A percentile compares a stretch with the other conserved stretches of the same genome.
Conservation (phyloP, 1,140 invertebrate species). For the Meloidogyne hapla region DNA sequence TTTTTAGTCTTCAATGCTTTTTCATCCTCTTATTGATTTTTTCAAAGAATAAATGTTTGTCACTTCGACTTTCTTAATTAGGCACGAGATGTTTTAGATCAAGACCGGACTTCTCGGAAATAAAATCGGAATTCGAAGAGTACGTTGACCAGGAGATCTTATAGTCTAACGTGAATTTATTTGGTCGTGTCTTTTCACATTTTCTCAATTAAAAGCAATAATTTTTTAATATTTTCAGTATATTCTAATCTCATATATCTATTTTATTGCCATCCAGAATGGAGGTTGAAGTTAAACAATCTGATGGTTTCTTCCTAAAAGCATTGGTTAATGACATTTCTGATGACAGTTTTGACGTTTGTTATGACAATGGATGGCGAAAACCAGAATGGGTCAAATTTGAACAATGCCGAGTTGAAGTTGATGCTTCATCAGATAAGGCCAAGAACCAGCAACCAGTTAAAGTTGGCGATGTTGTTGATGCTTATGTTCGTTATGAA, state of each 20-base stretch:
- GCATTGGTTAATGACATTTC: constrained; percentile 26
- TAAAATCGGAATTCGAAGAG: too few species aligned
- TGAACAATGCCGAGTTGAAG: constrained; percentile 16
- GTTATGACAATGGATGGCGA: constrained; percentile 26
- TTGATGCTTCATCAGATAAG: constrained; percentile 6
- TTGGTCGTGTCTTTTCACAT: too few species aligned
- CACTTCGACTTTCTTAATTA: too few species aligned
- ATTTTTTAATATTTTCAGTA: background rate
- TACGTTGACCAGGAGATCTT: too few species aligned
- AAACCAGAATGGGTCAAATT: constrained; percentile 32
- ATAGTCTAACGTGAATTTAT: too few species aligned
- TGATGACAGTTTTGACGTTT: constrained; percentile 24
- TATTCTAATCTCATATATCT: background rate
- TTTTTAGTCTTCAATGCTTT: too few species aligned
- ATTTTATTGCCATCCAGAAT: constrained; percentile 9
- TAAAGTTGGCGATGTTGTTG: constrained; percentile 35
- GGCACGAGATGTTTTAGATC: too few species aligned
- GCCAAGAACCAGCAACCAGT: constrained; percentile 14
- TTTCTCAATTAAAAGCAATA: background rate
- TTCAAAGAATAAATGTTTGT: too few species aligned
- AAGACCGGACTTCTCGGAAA: too few species aligned
- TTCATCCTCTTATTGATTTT: too few species aligned
- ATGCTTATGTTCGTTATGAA: constrained; percentile 18
- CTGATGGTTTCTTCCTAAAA: constrained; percentile 28
- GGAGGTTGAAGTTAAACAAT: constrained; percentile 39